Evolutionary conservation across 1,140 invertebrate species (phyloP).

Genomic region (Tetramorium parvispinum): DNA sequence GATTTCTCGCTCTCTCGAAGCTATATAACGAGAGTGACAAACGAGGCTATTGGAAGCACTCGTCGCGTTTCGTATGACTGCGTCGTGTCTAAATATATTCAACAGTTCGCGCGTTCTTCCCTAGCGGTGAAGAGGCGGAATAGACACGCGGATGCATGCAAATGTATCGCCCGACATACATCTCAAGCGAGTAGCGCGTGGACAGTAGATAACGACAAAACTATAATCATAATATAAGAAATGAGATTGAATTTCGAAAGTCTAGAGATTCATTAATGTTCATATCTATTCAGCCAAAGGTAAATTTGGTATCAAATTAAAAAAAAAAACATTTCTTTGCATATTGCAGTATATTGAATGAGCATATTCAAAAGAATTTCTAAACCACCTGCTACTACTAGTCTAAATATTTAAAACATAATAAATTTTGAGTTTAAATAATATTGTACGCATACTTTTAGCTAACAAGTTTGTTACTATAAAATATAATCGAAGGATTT

Average conservation of each 20-base stretch:
- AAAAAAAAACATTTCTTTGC: neutral
- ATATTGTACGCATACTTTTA: neutral
- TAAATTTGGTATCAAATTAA: neutral
- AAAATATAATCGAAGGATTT: neutral
- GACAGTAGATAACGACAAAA: constrained; percentile 4
- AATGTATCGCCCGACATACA: constrained; percentile 44
- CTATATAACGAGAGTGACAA: constrained; percentile 60
- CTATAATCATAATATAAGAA: constrained; percentile 14
- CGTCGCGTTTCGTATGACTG: constrained; percentile 57
- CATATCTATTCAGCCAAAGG: neutral
- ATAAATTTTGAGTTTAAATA: neutral
- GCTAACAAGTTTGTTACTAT: neutral
- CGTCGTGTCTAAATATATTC: constrained; percentile 65
- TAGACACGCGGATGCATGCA: constrained; percentile 18
- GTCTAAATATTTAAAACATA: neutral
- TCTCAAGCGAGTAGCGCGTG: constrained; percentile 23
- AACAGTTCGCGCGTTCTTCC: constrained; percentile 16
- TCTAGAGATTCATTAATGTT: neutral
- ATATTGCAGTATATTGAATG: neutral
- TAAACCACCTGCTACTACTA: neutral
- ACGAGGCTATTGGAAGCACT: constrained; percentile 60
- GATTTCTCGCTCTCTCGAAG: constrained; percentile 34
- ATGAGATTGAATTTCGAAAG: neutral
- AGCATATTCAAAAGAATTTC: neutral
- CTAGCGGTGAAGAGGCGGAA: neutral